Conservation (phyloP, 2,888 invertebrate species). For the Leptopilina syphax region DNA sequence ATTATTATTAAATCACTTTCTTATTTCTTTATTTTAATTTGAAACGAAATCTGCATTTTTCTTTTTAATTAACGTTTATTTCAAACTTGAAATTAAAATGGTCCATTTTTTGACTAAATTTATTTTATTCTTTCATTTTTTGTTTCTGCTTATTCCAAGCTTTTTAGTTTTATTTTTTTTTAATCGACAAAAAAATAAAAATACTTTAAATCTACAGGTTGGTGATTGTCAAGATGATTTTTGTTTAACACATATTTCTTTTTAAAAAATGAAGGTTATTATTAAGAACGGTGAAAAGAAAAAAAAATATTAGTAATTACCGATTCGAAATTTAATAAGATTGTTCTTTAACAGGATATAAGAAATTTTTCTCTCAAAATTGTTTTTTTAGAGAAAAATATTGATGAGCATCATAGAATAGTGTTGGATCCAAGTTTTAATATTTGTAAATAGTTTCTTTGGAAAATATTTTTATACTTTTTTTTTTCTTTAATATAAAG, state of each 20-base stretch:
- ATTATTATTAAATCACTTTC: too few relatives aligned
- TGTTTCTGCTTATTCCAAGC: too few relatives aligned
- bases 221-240: not conserved
- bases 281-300: too few relatives aligned
- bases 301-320: too few relatives aligned
- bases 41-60: too few relatives aligned
- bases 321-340: not conserved
- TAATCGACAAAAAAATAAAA: not conserved
- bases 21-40: too few relatives aligned
- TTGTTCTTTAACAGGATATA: not conserved
- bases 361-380: conserved; percentile 2
- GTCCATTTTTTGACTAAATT: not conserved
- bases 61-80: too few relatives aligned
- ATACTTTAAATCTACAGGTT: conserved; percentile 3
- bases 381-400: not conserved
- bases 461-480: not conserved
- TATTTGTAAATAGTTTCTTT: too few relatives aligned
- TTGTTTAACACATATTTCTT: too few relatives aligned
- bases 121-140: too few relatives aligned
- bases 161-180: not conserved
- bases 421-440: too few relatives aligned
- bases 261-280: too few relatives aligned
- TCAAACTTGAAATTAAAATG: not conserved
- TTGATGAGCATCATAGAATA: not conserved
- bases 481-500: not conserved